phyloP scores from a whole-genome alignment of 2,113 vertebrate genomes.

The Mirza zaza region DNA sequence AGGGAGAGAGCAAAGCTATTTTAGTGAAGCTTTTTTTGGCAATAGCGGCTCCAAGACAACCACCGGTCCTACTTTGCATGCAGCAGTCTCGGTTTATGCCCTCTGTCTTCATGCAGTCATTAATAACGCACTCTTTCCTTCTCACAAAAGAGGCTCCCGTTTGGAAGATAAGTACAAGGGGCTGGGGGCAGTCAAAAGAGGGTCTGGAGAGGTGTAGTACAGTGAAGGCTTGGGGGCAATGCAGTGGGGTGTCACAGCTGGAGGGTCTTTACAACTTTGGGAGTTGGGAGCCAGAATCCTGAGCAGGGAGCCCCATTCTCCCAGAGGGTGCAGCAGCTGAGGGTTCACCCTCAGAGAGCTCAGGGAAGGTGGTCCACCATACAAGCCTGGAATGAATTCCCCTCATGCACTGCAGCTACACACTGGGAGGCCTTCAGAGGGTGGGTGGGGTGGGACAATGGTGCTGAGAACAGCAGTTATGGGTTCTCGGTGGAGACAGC shows the following conservation, averaged over 20 bases:
- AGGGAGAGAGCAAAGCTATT: not conserved
- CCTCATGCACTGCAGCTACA: no score
- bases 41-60: not conserved
- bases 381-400: not conserved
- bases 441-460: rapidly evolving
- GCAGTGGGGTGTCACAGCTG: not conserved
- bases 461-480: rapidly evolving
- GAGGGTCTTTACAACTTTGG: not conserved
- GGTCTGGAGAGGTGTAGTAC: rapidly evolving
- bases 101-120: not conserved
- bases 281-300: not conserved
- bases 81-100: not conserved
- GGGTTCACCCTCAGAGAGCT: not conserved
- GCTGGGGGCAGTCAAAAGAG: not conserved
- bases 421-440: rapidly evolving
- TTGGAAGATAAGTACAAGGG: not conserved
- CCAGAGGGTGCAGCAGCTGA: not conserved
- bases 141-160: not conserved
- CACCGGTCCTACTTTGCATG: rapidly evolving
- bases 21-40: not conserved
- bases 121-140: not conserved
- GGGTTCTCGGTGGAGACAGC: not conserved
- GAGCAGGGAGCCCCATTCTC: not conserved
- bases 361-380: not conserved
- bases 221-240: no score